A percentile compares a stretch with the other conserved stretches of the same genome.
These are phyloP conservation scores for Sycophila sp. DNA, from an alignment of 1,140 invertebrate species.

Conservation along the genomic window DNA sequence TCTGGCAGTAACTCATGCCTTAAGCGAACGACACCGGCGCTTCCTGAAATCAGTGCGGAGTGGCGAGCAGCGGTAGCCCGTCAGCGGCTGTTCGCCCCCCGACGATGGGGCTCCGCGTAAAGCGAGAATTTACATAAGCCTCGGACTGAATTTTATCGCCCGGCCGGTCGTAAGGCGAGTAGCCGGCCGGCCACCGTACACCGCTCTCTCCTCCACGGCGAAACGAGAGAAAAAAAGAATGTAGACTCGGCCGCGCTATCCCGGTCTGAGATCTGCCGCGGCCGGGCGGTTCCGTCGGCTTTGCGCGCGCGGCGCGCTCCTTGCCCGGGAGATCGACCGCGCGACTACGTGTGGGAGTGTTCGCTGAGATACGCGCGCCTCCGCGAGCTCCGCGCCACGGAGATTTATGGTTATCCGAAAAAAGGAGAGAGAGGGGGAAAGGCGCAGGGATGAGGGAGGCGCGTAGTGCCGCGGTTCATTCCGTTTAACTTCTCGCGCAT, in stretches of 20 bases:
- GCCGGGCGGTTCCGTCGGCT: neutral
- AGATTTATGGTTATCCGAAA: conserved; percentile 42
- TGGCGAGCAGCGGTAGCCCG: too few species aligned
- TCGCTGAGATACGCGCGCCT: conserved; percentile 24
- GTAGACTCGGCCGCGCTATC: conserved; percentile 28
- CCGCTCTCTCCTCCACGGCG: too few species aligned
- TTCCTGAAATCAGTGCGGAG: neutral
- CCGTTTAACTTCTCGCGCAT: conserved; percentile 28
- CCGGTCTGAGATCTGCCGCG: conserved; percentile 35
- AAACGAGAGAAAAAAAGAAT: too few species aligned
- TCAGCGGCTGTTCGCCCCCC: too few species aligned
- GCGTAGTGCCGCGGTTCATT: neutral
- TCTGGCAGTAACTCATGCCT: too few species aligned
- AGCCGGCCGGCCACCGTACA: conserved; percentile 8
- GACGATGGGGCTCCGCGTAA: conserved; percentile 42
- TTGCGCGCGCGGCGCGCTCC: conserved; percentile 1
- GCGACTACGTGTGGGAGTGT: conserved; percentile 36
- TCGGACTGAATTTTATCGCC: conserved; percentile 48
- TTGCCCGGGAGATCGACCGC: conserved; percentile 2
- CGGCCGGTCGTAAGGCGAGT: conserved; percentile 34
- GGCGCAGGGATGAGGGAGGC: neutral
- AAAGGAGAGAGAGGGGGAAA: conserved; percentile 38
- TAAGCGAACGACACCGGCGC: neutral
- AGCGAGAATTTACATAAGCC: conserved; percentile 54
- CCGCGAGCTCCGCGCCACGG: conserved; percentile 36